Evolutionary conservation across 2,113 vertebrate species (phyloP).

Genomic region (Microcebus lehilahytsara): DNA sequence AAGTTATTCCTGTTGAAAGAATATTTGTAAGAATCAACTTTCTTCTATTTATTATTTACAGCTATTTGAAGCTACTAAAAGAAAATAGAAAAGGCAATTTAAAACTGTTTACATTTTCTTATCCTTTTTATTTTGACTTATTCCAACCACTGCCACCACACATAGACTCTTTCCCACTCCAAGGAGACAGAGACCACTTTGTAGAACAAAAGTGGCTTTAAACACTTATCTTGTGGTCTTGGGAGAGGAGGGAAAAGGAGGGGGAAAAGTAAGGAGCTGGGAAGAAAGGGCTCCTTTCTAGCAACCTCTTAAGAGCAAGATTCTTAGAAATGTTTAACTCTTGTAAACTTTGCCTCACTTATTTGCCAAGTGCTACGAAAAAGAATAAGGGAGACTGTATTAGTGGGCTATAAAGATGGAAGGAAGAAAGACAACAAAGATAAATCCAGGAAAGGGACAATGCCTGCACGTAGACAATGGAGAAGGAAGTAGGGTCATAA

Average conservation of each 20-base stretch:
- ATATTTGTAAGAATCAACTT: slow-evolving; percentile 21
- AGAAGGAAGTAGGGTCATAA: neutral
- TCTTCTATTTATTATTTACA: slow-evolving; percentile 10
- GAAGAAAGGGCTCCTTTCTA: slow-evolving; percentile 48
- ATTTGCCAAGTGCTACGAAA: slow-evolving; percentile 38
- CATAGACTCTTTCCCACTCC: neutral
- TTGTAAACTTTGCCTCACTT: slow-evolving; percentile 46
- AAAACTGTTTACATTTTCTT: neutral
- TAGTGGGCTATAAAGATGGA: neutral
- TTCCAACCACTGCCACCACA: neutral
- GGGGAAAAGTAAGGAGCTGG: neutral
- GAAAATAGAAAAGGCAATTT: slow-evolving; percentile 17
- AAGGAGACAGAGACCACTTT: slow-evolving; percentile 11
- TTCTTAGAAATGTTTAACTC: slow-evolving; percentile 64
- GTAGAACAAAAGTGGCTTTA: slow-evolving; percentile 12
- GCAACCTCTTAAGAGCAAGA: slow-evolving; percentile 38
- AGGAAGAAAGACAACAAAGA: neutral
- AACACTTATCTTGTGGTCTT: neutral
- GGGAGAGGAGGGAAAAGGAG: neutral
- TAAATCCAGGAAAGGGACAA: neutral
- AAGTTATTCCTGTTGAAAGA: slow-evolving; percentile 31
- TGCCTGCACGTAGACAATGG: neutral
- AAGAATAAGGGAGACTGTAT: neutral
- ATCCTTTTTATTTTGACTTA: neutral
- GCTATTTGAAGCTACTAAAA: slow-evolving; percentile 5